Percentiles rank a stretch among this genome's conserved stretches.
Conservation (phyloP, 2,797 vertebrate species). For the Sparus aurata region DNA sequence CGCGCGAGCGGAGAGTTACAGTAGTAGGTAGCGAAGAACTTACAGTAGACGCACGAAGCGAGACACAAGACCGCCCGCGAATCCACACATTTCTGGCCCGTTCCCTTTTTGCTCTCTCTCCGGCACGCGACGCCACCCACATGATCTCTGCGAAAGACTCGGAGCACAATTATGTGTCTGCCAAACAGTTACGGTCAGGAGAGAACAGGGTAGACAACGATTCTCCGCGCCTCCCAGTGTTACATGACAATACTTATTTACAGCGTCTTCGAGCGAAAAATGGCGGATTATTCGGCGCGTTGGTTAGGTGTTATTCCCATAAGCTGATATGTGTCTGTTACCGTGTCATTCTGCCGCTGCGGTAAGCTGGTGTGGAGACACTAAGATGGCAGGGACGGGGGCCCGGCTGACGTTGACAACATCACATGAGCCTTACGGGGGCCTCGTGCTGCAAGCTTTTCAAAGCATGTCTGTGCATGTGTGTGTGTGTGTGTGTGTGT, state of each 20-base stretch:
- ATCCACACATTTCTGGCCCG: slow-evolving; percentile 18
- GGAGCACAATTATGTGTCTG: slow-evolving; percentile 51
- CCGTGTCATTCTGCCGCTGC: slow-evolving; percentile 59
- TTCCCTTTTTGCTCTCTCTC: slow-evolving; percentile 26
- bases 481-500: neutral
- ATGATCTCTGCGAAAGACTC: slow-evolving; percentile 49
- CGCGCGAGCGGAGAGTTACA: slow-evolving; percentile 46
- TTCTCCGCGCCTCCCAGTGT: slow-evolving; percentile 43
- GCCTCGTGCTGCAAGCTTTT: slow-evolving; percentile 17
- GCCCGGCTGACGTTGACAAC: slow-evolving; percentile 56
- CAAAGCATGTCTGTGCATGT: slow-evolving; percentile 13
- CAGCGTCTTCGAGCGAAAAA: slow-evolving; percentile 61
- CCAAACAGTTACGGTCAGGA: slow-evolving; percentile 50
- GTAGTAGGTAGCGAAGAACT: slow-evolving; percentile 18
- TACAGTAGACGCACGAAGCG: slow-evolving; percentile 39
- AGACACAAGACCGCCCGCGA: slow-evolving; percentile 1
- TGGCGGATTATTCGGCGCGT: slow-evolving; percentile 54
- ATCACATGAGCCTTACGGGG: slow-evolving; percentile 49
- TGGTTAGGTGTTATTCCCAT: slow-evolving; percentile 73
- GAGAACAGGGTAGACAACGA: slow-evolving; percentile 20
- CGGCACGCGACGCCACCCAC: slow-evolving; percentile 51
- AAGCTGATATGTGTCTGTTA: slow-evolving; percentile 77
- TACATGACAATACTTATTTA: slow-evolving; percentile 68
- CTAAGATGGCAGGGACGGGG: slow-evolving; percentile 78
- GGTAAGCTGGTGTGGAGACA: slow-evolving; percentile 73